phyloP scores from a whole-genome alignment of 1,140 invertebrate genomes.

The Hyles vespertilio region DNA sequence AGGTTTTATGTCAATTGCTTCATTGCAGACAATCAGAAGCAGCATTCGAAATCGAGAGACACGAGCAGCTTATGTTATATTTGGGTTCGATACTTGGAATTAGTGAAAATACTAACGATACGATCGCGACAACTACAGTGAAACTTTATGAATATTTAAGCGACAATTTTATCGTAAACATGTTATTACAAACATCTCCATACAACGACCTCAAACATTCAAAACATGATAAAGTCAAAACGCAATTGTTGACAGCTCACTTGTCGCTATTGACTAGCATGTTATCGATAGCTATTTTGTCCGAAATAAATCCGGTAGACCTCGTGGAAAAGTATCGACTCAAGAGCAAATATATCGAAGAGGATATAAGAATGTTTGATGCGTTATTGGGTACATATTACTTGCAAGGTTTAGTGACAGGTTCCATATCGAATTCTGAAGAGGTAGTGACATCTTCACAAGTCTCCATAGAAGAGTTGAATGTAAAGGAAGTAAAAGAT shows the following conservation, averaged over 20 bases:
- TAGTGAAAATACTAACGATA: not conserved
- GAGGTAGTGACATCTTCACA: slow-evolving; percentile 36
- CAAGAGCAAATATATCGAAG: slow-evolving; percentile 80
- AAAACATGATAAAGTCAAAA: slow-evolving; percentile 18
- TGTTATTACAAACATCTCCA: slow-evolving; percentile 32
- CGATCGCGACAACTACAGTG: not conserved
- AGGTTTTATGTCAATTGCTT: not conserved
- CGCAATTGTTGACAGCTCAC: slow-evolving; percentile 54
- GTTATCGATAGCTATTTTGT: slow-evolving; percentile 52
- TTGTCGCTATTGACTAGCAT: slow-evolving; percentile 70
- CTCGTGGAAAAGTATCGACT: slow-evolving; percentile 83
- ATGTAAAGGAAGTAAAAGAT: slow-evolving; percentile 31
- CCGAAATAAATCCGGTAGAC: slow-evolving; percentile 78
- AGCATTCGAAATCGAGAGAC: slow-evolving; percentile 51
- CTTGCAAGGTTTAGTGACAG: slow-evolving; percentile 55
- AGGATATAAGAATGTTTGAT: slow-evolving; percentile 77
- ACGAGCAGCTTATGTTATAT: slow-evolving; percentile 38
- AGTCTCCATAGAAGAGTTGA: slow-evolving; percentile 33
- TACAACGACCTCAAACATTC: slow-evolving; percentile 23
- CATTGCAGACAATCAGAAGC: slow-evolving; percentile 22
- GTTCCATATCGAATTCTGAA: slow-evolving; percentile 40
- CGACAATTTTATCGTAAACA: slow-evolving; percentile 27
- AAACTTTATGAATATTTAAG: slow-evolving; percentile 19
- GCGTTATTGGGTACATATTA: slow-evolving; percentile 56
- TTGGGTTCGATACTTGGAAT: slow-evolving; percentile 21